Evolutionary conservation across 2,797 vertebrate genomes (phyloP).

Genomic region (Hippocampus kuda): DNA sequence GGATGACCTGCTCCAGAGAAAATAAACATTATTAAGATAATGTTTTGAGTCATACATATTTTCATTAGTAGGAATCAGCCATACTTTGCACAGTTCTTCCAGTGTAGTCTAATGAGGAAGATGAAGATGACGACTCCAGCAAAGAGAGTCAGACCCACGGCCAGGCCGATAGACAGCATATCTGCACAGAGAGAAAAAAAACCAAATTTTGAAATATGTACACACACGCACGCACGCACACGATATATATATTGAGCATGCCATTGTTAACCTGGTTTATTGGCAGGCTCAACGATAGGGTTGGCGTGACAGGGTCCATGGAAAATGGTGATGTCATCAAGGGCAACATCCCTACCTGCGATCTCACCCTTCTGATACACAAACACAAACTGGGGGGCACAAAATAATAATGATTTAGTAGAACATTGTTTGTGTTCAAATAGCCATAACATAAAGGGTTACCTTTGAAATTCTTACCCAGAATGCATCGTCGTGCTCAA

Average conservation of each 20-base stretch:
- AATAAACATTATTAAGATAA: constrained; percentile 7
- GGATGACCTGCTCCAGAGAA: constrained; percentile 20
- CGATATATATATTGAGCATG: neutral
- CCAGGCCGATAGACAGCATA: constrained; percentile 33
- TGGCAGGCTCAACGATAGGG: constrained; percentile 19
- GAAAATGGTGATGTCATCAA: constrained; percentile 60
- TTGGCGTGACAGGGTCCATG: constrained; percentile 43
- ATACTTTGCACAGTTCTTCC: constrained; percentile 40
- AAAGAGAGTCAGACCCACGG: constrained; percentile 51
- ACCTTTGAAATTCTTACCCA: constrained; percentile 53
- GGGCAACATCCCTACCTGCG: constrained; percentile 50
- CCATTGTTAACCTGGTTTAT: constrained; percentile 26
- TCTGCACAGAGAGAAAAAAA: constrained; percentile 33
- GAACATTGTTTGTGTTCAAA: neutral
- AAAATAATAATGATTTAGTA: neutral
- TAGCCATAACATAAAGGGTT: too few species aligned
- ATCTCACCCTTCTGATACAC: constrained; percentile 51
- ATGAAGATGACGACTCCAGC: constrained; percentile 31
- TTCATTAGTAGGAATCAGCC: neutral
- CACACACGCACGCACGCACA: neutral
- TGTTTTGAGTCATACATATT: neutral
- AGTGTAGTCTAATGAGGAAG: constrained; percentile 33
- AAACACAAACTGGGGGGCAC: constrained; percentile 60
- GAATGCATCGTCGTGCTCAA: constrained; percentile 51
- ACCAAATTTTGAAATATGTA: neutral